Conservation (phyloP, 2,797 vertebrate genomes). For the Dendrocincla fuliginosa region DNA sequence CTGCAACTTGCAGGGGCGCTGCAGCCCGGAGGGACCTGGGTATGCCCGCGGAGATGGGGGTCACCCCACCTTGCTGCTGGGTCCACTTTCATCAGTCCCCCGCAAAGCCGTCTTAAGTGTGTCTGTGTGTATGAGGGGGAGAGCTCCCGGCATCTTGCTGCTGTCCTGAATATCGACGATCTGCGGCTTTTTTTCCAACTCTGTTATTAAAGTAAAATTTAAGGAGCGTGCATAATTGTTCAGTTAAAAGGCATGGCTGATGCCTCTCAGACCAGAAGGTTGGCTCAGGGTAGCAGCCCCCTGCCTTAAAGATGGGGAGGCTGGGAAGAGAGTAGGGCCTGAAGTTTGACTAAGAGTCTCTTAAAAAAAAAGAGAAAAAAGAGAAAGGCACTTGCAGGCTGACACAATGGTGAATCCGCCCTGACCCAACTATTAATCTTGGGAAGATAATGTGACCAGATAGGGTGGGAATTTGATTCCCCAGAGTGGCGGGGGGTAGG, state of each 20-base stretch:
- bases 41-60: background rate
- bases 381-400: background rate
- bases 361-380: background rate
- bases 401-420: background rate
- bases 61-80: background rate
- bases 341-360: background rate
- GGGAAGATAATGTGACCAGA: background rate
- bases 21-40: background rate
- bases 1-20: background rate
- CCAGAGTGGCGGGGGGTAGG: fast-evolving
- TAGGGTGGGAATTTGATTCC: background rate
- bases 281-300: background rate
- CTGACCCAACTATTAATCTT: constrained; percentile 24
- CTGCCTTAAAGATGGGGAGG: background rate
- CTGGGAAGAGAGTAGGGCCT: background rate
- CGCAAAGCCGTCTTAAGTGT: background rate
- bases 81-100: fast-evolving
- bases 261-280: background rate
- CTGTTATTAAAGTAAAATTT: constrained; percentile 20
- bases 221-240: background rate
- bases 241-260: background rate
- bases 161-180: background rate
- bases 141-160: background rate
- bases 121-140: background rate
- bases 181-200: background rate